Evolutionary conservation across 2,113 vertebrate genomes (phyloP), one percentile per base, ranked within the genome.

Genomic region (Meleagris gallopavo): DNA sequence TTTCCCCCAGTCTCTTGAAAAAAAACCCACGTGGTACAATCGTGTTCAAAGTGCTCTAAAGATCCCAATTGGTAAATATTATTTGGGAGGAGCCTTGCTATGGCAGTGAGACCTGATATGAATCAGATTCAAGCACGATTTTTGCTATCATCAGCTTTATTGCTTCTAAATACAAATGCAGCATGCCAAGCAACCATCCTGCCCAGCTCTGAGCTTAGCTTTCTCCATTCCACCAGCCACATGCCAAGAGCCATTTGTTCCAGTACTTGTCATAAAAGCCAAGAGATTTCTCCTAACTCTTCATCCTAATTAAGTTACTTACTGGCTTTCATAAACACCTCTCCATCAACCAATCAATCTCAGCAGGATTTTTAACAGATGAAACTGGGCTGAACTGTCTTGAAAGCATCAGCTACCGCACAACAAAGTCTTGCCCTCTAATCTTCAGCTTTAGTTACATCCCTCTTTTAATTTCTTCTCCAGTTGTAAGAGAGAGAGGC

Each of bases 261-360:
- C 74, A 65, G 77, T 48, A 66, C 77, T 76, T 90, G 58, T 81
- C 76, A 90, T 70, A 85, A 93, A 93, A 95, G 89, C 88, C 86
- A 92, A 95, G 54, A 86, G 79, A 65, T 89, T 96, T 87, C 95
- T 92, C 84, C 86, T 93, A 89, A 89, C 66, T 93, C 90, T 94
- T 71, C 66, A 90, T 78, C 90, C 90, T 93, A 96, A 96, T 94
- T 95, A 95, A 96, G 89, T 77, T 82, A 41, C 94, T 96, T 62
- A 62, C 91, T 96, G 94, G 86, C 81, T 95, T 93, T 93, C 84
- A 55, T 94, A 93, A 94, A 92, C 91, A 87, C 86, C 77, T 92
- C 94, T 94, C 89, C 91, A 84, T 72, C 88, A 85, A 87, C 43
- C 89, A 84, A 69, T 95, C 94, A 75, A 75, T 93, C 86, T 92